Conservation (phyloP, 2,113 vertebrate species). For the Dicrurus megarhynchus region DNA sequence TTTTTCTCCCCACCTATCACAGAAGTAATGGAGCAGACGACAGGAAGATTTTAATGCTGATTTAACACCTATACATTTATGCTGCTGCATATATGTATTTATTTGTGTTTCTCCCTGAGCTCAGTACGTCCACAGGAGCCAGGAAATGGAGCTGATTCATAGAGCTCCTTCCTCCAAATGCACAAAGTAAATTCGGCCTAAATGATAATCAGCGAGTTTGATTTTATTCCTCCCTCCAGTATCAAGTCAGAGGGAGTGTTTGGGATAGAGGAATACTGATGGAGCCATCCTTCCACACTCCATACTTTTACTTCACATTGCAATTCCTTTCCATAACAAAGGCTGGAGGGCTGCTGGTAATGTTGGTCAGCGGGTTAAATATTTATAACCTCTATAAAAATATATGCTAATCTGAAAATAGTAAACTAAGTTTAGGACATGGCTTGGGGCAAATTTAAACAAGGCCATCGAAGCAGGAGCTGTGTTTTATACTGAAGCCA, state of each 20-base stretch:
- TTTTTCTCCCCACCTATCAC: not conserved
- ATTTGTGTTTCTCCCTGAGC: not conserved
- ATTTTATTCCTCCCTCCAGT: slow-evolving; percentile 40
- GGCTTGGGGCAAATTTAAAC: not conserved
- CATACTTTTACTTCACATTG: not conserved
- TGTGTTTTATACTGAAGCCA: not conserved
- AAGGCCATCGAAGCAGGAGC: not conserved
- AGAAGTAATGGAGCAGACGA: not conserved
- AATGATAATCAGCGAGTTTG: slow-evolving; percentile 14
- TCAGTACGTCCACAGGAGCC: not conserved
- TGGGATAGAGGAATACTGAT: slow-evolving; percentile 9
- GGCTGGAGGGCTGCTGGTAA: not conserved
- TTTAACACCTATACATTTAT: slow-evolving; percentile 19
- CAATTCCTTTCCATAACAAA: not conserved
- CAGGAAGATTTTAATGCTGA: not conserved
- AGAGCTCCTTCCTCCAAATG: slow-evolving; percentile 23
- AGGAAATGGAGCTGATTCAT: slow-evolving; percentile 56
- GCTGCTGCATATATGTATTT: not conserved
- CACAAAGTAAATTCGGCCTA: slow-evolving; percentile 28
- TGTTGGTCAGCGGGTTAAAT: not conserved
- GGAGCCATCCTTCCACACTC: not conserved
- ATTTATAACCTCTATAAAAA: slow-evolving; percentile 4
- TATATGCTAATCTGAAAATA: not conserved
- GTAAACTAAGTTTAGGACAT: not conserved
- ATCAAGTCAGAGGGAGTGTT: not conserved